Evolutionary conservation across 2,888 invertebrate genomes (phyloP), one percentile per base, ranked within the genome.

Genomic region (Athetis lepigone): DNA sequence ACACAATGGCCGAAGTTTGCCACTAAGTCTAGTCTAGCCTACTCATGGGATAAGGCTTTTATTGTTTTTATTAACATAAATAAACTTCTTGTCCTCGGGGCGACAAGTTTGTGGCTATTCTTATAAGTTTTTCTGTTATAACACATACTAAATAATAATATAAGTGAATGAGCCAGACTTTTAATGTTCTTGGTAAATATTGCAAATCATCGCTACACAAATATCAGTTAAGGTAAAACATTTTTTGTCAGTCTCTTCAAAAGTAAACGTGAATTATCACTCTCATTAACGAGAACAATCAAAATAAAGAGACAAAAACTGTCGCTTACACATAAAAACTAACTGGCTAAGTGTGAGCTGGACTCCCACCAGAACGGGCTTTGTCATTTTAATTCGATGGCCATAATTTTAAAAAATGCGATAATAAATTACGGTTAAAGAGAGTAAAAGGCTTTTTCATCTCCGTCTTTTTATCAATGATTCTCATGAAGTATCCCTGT

Each of bases 231-330:
- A 67, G 25, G 37, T 57, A 51, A 66, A 60, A 61, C 16, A 25
- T 63, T 70, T 79, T 72, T 70, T 77, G 61, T 36, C 3, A 25
- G 6, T 52, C 59, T 50, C 46, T 51, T 75, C 56, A 61, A 77
- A 72, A 73, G 37, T 65, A 64, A 46, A 51, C 47, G 58, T 67
- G 64, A 79, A 21, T 77, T 64, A 79, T 75, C 51, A 61, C 63
- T 46, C 49, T 62, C 59, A 77, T 79, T 78, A 79, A 18, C 19
- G 49, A 67, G 60, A 70, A 77, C 73, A 77, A 77, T 75, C 49
- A 61, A 62, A 71, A 65, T 74, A 61, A 70, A 69, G 59, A 40
- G 42, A 67, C 62, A 79, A 79, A 79, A 77, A 79, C 55, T 47
- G 52, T 62, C 51, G 45, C 33, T 62, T 16, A 25, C 3, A 9